Evolutionary conservation across 2,113 vertebrate genomes (phyloP), one percentile per base, ranked within the genome.

Genomic region (Lasiurus borealis): DNA sequence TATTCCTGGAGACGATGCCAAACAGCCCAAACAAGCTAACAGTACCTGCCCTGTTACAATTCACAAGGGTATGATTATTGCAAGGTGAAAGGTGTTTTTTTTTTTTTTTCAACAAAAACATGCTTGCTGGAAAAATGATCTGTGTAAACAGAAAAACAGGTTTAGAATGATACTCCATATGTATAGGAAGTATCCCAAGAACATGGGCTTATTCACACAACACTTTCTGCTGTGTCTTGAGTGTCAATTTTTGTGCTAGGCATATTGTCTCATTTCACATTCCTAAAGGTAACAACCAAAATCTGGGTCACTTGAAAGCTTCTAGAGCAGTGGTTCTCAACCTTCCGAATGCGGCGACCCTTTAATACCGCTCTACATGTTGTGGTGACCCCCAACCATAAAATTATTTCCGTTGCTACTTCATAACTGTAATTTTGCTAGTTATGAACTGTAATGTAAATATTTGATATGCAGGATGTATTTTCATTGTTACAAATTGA

Each of bases 41-140:
- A 97, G 90, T 93, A 88, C 92, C 96, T 96, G 88, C 95, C 92
- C 92, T 97, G 97, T 88, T 93, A 93, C 1, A 8, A 77, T 83
- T 96, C 88, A 97, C 92, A 97, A 97, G 88, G 73, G 85, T 73
- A 57, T 71, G 82, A 92, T 95, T 95, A 96, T 91, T 94, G 82
- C 85, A 83, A 48, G 88, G 21, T 84, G 88, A 88, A 92, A 91
- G 57, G 29, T 87, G 80, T 71, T 72, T 90, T 86, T 66, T 77
- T 3, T 25, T 90, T 86, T 72, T 77, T 3, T 25, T 14, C 89
- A 93, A 88, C 66, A 96, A 95, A 96, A 96, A 13, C 29, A 90
- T 82, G 57, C 94, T 94, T 91, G 59, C 88, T 23, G 12, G 40
- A 94, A 95, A 73, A 96, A 95, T 36, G 59, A 96, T 59, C 77